Conservation (phyloP, 2,888 invertebrate species). For the Eupithecia subfuscata region DNA sequence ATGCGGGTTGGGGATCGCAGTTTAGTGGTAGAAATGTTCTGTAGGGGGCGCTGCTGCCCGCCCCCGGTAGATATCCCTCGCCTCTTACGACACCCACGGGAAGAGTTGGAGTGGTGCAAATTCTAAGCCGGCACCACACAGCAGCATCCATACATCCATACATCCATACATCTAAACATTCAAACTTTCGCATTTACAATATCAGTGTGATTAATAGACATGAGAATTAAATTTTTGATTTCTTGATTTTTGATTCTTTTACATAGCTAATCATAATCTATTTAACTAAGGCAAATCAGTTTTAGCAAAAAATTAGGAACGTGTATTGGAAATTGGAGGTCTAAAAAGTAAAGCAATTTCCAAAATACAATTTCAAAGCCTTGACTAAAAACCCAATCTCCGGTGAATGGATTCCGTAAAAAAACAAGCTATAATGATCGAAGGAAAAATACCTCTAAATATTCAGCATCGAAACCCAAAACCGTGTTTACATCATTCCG, state of each 20-base stretch:
- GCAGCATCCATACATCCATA: too few relatives aligned
- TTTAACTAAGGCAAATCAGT: not conserved
- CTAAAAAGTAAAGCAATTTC: not conserved
- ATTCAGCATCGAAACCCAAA: constrained; percentile 13
- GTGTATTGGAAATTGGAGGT: not conserved
- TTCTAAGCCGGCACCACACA: too few relatives aligned
- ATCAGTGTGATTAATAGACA: too few relatives aligned
- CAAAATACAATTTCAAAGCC: not conserved
- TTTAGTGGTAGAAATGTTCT: too few relatives aligned
- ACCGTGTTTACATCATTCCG: constrained; percentile 52
- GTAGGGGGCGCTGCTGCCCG: too few relatives aligned
- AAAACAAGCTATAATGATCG: constrained; percentile 3
- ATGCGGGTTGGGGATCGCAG: too few relatives aligned
- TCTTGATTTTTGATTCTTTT: not conserved
- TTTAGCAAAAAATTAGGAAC: not conserved
- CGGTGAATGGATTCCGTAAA: not conserved
- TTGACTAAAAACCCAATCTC: not conserved
- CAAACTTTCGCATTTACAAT: too few relatives aligned
- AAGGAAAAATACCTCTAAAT: constrained; percentile 15
- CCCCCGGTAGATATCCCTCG: too few relatives aligned
- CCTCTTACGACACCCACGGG: too few relatives aligned
- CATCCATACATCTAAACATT: too few relatives aligned
- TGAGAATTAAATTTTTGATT: too few relatives aligned
- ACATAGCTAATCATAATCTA: not conserved
- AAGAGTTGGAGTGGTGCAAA: too few relatives aligned